These are phyloP conservation scores for Rhorus exstirpatorius DNA, from an alignment of 2,888 invertebrate genomes.

Conservation along the genomic window DNA sequence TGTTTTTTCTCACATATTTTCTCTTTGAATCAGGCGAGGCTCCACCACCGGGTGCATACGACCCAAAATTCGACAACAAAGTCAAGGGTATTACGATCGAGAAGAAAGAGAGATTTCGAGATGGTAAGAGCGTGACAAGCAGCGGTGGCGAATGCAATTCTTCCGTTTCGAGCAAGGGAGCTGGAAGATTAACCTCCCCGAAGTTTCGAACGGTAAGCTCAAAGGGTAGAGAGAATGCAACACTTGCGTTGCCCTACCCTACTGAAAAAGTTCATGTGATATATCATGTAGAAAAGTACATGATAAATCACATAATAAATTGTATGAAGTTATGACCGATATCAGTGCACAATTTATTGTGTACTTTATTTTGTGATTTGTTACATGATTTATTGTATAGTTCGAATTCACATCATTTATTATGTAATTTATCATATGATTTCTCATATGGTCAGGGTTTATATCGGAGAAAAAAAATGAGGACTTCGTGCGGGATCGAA, in stretches of 20 bases:
- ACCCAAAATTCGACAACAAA: conserved; percentile 86
- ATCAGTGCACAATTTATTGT: too few relatives aligned
- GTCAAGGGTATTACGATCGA: conserved; percentile 85
- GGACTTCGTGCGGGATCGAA: too few relatives aligned
- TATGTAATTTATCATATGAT: too few relatives aligned
- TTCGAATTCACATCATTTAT: too few relatives aligned
- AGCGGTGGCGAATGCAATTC: conserved; percentile 80
- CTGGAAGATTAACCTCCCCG: conserved; percentile 60
- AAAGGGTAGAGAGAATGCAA: conserved; percentile 8
- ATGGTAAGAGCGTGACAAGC: conserved; percentile 82
- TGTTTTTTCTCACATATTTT: conserved; percentile 15
- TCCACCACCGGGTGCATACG: conserved; percentile 87
- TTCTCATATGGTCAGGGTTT: too few relatives aligned
- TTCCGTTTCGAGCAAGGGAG: conserved; percentile 78
- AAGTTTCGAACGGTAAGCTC: conserved; percentile 79
- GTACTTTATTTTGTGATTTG: too few relatives aligned
- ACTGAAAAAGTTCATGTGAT: too few relatives aligned
- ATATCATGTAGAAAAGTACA: too few relatives aligned
- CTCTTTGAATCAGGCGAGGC: conserved; percentile 84
- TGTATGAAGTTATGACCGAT: too few relatives aligned
- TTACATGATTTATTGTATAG: too few relatives aligned
- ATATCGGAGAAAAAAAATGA: too few relatives aligned
- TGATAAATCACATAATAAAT: too few relatives aligned
- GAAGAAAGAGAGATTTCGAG: conserved; percentile 83
- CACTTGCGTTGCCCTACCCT: conserved; percentile 17